Evolutionary conservation across 2,113 vertebrate genomes (phyloP), one percentile per base, ranked within the genome.

Genomic region (Entelurus aequoreus): DNA sequence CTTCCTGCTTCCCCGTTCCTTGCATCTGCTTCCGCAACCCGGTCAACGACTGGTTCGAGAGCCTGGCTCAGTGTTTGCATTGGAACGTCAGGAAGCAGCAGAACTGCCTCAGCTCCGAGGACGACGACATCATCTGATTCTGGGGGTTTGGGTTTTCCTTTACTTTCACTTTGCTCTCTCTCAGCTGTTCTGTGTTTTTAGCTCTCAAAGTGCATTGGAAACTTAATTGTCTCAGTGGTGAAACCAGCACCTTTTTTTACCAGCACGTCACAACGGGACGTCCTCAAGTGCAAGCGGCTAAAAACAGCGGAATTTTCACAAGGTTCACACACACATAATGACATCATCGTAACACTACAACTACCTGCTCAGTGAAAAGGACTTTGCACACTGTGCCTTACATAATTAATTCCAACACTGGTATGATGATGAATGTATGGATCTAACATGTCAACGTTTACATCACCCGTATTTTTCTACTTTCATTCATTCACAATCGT

Each of bases 21-120:
- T 92, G 89, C 19, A 91, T 92, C 76, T 92, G 91, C 58, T 91
- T 91, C 81, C 88, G 90, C 48, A 91, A 92, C 71, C 89, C 91
- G 9, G 91, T 92, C 55, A 90, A 92, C 6, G 91, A 92, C 84
- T 92, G 91, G 91, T 92, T 92, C 8, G 89, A 92, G 77, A 92
- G 91, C 73, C 84, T 92, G 73, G 89, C 90, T 1, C 78, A 91
- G 75, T 92, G 91, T 80, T 84, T 92, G 13, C 91, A 92, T 86
- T 92, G 91, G 91, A 92, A 92, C n/a, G 88, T 92, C 68, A 88
- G 91, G 65, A 92, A 92, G 84, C 91, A 90, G 76, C 91, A 92
- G 83, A 89, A 87, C 82, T 76, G 85, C 76, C 82, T 90, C 68
- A 74, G 78, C 77, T 86, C 84, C 0, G 88, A 90, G 68, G 88